Evolutionary conservation across 2,113 vertebrate species (phyloP).

Genomic region (Poecilia latipinna): DNA sequence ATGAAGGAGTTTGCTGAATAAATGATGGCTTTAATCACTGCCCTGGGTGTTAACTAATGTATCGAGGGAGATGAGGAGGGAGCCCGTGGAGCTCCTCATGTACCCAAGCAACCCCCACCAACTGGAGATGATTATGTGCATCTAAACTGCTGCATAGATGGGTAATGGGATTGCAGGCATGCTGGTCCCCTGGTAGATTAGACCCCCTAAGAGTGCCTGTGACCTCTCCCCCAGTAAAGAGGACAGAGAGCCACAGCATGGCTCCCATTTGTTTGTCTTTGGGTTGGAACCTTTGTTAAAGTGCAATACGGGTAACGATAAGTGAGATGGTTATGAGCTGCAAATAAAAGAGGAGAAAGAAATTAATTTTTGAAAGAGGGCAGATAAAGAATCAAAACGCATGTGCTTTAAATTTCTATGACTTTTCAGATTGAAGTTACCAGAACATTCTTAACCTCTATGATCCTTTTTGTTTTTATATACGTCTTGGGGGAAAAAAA

Average conservation of each 20-base stretch:
- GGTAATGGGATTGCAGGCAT: constrained; percentile 67
- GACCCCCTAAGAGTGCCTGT: constrained; percentile 46
- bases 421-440: neutral
- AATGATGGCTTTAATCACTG: constrained; percentile 75
- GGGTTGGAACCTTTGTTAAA: constrained; percentile 2
- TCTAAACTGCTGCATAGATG: constrained; percentile 70
- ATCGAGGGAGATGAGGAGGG: constrained; percentile 45
- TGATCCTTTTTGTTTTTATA: neutral
- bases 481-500: neutral
- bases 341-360: neutral
- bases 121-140: constrained; percentile 69
- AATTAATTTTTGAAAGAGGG: neutral
- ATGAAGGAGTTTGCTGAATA: constrained; percentile 65
- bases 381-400: neutral
- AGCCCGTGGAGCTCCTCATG: constrained; percentile 53
- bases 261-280: constrained; percentile 22
- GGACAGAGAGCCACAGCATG: constrained; percentile 10
- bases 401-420: neutral
- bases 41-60: constrained; percentile 66
- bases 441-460: neutral
- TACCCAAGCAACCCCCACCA: constrained; percentile 53
- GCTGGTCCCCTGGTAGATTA: constrained; percentile 52
- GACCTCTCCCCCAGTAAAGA: constrained; percentile 54
- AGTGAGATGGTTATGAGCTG: neutral
- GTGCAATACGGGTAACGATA: neutral